phyloP scores from a whole-genome alignment of 2,888 invertebrate genomes.

The Bombylius major region DNA sequence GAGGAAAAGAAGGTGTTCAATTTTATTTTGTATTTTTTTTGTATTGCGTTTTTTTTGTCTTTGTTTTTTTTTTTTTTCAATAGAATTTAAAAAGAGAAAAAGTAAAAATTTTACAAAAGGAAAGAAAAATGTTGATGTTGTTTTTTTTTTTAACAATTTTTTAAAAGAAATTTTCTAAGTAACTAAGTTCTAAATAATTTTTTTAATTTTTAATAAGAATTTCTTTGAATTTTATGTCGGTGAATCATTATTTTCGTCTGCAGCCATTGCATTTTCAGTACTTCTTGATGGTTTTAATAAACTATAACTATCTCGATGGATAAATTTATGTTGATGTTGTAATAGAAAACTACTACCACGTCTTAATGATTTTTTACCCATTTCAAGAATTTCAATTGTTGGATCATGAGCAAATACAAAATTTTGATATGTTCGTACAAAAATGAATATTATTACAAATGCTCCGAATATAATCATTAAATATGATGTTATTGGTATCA shows the following conservation, averaged over 20 bases:
- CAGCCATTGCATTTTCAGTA: constrained; percentile 1
- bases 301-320: constrained; percentile 31
- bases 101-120: no score
- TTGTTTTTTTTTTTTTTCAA: no score
- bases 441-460: constrained; percentile 48
- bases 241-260: not conserved
- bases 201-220: no score
- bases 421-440: constrained; percentile 63
- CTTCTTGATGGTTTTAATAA: constrained; percentile 26
- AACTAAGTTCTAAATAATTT: no score
- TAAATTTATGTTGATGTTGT: constrained; percentile 32
- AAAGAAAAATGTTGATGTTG: no score
- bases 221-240: not conserved
- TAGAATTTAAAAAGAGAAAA: no score
- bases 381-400: constrained; percentile 61
- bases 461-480: constrained; percentile 58
- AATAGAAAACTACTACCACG: constrained; percentile 41
- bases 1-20: no score
- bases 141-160: no score
- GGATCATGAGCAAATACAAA: constrained; percentile 53
- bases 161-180: no score
- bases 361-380: constrained; percentile 58
- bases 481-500: constrained; percentile 57
- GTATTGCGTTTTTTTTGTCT: no score
- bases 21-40: no score